Conservation (phyloP, 2,888 invertebrate species). For the Leptinotarsa haldemani region DNA sequence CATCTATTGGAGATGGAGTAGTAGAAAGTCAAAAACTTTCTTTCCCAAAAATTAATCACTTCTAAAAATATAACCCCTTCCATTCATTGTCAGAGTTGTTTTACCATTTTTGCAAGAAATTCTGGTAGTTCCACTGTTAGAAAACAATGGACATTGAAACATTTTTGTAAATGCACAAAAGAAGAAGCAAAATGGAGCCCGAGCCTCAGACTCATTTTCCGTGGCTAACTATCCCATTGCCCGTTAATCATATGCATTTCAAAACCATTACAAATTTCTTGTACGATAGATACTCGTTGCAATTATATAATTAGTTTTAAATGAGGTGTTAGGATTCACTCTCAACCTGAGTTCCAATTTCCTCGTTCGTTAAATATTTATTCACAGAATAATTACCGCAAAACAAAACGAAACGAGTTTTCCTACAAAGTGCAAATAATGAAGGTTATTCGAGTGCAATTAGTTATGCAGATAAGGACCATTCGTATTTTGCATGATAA, state of each 20-base stretch:
- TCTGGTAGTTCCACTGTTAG: too few species aligned
- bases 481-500: conserved; percentile 18
- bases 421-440: conserved; percentile 42
- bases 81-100: too few species aligned
- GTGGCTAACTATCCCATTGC: too few species aligned
- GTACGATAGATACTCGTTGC: neutral
- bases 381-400: conserved; percentile 20
- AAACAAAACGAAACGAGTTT: conserved; percentile 39
- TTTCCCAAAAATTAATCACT: too few species aligned
- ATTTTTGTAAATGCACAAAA: too few species aligned
- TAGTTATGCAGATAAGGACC: conserved; percentile 45
- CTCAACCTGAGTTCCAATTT: conserved; percentile 6
- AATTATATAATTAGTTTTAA: neutral
- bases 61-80: too few species aligned
- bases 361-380: neutral
- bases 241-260: neutral
- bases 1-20: too few species aligned
- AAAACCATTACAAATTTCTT: neutral
- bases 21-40: too few species aligned
- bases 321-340: conserved; percentile 17
- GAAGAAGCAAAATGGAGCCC: too few species aligned
- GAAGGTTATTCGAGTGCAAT: conserved; percentile 42
- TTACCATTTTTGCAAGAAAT: too few species aligned
- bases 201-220: too few species aligned
- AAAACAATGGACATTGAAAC: too few species aligned